phyloP scores from a whole-genome alignment of 1,140 invertebrate species.

The Homalodisca vitripennis region DNA sequence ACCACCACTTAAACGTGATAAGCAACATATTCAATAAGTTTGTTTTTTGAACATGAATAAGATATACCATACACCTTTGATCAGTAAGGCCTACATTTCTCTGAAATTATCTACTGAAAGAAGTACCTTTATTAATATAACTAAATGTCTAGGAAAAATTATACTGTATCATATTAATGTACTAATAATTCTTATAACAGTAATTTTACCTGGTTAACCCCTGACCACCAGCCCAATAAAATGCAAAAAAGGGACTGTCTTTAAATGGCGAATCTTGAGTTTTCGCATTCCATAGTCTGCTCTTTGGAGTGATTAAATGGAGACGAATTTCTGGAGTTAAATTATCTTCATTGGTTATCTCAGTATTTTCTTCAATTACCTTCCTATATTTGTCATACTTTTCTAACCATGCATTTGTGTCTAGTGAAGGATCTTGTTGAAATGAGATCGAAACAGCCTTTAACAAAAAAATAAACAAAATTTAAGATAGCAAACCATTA shows the following conservation, averaged over 20 bases:
- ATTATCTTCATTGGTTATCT: conserved; percentile 43
- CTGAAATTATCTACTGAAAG: no score
- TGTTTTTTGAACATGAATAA: no score
- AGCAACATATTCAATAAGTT: no score
- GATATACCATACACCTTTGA: no score
- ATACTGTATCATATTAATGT: not conserved
- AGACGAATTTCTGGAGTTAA: conserved; percentile 56
- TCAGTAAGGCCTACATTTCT: no score
- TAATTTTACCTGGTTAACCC: conserved; percentile 50
- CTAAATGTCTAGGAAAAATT: no score
- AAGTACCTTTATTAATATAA: no score
- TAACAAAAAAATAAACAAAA: not conserved
- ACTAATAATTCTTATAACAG: not conserved
- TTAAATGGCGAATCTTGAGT: conserved; percentile 44
- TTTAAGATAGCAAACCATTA: no score
- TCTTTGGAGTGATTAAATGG: conserved; percentile 53
- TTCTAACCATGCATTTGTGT: conserved; percentile 11
- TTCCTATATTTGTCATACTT: conserved; percentile 17
- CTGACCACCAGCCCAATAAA: conserved; percentile 62
- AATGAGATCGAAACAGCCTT: not conserved
- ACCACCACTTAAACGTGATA: no score
- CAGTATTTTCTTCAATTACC: conserved; percentile 9
- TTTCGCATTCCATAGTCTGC: conserved; percentile 51
- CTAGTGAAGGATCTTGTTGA: not conserved
- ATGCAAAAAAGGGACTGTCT: conserved; percentile 56